phyloP scores from a whole-genome alignment of 2,888 invertebrate genomes.

The Andrena chrysosceles region DNA sequence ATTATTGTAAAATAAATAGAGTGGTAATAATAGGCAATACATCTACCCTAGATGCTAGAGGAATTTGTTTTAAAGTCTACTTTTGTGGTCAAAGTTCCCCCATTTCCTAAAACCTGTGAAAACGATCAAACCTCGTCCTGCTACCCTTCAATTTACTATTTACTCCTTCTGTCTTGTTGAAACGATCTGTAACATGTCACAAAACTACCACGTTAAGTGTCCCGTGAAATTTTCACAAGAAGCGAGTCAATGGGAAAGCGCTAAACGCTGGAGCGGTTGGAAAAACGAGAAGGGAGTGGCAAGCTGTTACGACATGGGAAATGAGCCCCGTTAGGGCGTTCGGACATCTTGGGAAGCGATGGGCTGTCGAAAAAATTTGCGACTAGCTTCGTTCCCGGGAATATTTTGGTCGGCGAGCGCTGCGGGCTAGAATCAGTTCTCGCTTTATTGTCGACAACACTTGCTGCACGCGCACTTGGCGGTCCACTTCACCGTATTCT shows the following conservation, averaged over 20 bases:
- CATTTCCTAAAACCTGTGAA: no score
- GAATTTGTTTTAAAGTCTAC: no score
- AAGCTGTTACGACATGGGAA: slow-evolving; percentile 6
- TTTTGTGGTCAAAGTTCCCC: no score
- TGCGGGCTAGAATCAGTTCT: slow-evolving; percentile 21
- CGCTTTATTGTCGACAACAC: slow-evolving; percentile 53
- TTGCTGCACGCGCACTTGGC: slow-evolving; percentile 24
- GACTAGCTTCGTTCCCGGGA: slow-evolving; percentile 40
- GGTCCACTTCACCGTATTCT: slow-evolving; percentile 51
- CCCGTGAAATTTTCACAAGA: not conserved
- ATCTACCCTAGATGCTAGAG: no score
- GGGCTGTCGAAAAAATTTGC: slow-evolving; percentile 55
- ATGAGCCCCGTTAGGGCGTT: not conserved
- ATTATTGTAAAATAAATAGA: no score
- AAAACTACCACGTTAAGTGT: not conserved
- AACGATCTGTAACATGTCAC: not conserved
- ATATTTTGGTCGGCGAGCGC: slow-evolving; percentile 37
- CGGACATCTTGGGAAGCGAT: slow-evolving; percentile 45
- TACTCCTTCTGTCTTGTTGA: not conserved
- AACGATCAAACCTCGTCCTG: no score
- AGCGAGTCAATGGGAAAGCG: not conserved
- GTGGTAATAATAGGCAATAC: no score
- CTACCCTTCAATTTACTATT: not conserved
- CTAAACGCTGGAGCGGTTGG: not conserved
- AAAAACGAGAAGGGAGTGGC: not conserved